Evolutionary conservation across 2,888 invertebrate genomes (phyloP).

Genomic region (Morpho deidamia): DNA sequence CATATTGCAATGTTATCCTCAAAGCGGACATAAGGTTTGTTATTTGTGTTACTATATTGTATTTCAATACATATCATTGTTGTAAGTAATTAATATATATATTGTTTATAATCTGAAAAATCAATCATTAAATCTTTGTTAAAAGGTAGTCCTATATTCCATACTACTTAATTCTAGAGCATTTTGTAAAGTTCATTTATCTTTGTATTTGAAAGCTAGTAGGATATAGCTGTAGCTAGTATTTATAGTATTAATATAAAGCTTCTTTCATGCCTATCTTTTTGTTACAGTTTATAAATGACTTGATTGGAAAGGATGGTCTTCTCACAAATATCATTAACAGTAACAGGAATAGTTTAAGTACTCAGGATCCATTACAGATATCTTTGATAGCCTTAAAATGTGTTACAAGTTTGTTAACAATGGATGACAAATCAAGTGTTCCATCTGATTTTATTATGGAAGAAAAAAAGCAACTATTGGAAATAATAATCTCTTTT

Average conservation of each 20-base stretch:
- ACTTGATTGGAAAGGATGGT: conserved; percentile 55
- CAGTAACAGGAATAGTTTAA: conserved; percentile 32
- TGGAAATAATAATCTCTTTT: conserved; percentile 53
- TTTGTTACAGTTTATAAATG: conserved; percentile 47
- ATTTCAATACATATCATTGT: not conserved
- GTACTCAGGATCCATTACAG: conserved; percentile 44
- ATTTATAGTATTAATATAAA: no score
- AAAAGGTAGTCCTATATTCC: no score
- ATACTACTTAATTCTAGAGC: no score
- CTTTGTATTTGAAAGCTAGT: no score
- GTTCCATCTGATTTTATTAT: conserved; percentile 27
- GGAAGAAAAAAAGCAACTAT: conserved; percentile 51
- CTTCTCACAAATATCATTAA: conserved; percentile 50
- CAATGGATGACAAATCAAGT: conserved; percentile 39
- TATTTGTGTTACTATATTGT: not conserved
- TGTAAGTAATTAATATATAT: no score
- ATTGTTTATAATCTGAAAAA: no score
- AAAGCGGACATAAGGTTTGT: conserved; percentile 46
- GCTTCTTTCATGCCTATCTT: not conserved
- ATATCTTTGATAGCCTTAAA: conserved; percentile 52
- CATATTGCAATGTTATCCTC: conserved; percentile 47
- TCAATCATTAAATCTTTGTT: no score
- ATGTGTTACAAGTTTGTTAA: conserved; percentile 46
- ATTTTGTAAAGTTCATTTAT: no score
- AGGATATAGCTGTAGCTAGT: no score